Base-by-base conservation (phyloP, 2,888 invertebrate genomes). In the Leuctra nigra region DNA sequence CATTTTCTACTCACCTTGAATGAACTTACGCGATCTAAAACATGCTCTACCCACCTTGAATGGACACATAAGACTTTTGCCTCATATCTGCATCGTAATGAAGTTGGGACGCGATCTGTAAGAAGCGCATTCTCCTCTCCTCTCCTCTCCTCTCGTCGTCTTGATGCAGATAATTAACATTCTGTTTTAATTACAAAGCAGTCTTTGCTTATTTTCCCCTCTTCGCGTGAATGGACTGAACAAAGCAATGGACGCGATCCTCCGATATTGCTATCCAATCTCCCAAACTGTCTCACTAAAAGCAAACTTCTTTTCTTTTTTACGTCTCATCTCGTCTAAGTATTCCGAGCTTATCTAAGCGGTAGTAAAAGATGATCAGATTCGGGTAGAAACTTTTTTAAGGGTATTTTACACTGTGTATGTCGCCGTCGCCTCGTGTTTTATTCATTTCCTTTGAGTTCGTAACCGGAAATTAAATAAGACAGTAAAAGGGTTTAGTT, bases 301-400 rank as follows among this genome's bases (percentile, higher is more conserved):
- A 23, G 22, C 23, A 13, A 44, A 44, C 18, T 20, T 3, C 22
- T 44, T 44, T 44, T 23, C 23, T 44, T 23, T 44, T 44, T 44
- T 29, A 29, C 29, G 29, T 29, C 7, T 20, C 39, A 20, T 39
- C 39, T 39, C 39, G 13, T 18, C 39, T 39, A 20, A 39, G 18
- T 39, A 16, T 44, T 44, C 44, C 29, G n/a, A 23, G 23, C 44
- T 44, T 44, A 44, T 44, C 44, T 44, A 23, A 44, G 23, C 44
- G 44, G 23, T 23, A 20, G 22, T 23, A 44, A 44, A 44, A 44
- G 44, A 44, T 44, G 44, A 44, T 44, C 44, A 13, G 44, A 44
- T 44, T 44, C 22, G 20, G n/a, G 20, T 16, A 23, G 2, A 44
- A 38, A 44, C 18, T 20, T 44, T 44, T 44, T 23, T 23, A 23